Percentiles rank a stretch among this genome's conserved stretches.
These are phyloP conservation scores for Euproctis similis DNA, from an alignment of 2,888 invertebrate species.

Conservation along the genomic window DNA sequence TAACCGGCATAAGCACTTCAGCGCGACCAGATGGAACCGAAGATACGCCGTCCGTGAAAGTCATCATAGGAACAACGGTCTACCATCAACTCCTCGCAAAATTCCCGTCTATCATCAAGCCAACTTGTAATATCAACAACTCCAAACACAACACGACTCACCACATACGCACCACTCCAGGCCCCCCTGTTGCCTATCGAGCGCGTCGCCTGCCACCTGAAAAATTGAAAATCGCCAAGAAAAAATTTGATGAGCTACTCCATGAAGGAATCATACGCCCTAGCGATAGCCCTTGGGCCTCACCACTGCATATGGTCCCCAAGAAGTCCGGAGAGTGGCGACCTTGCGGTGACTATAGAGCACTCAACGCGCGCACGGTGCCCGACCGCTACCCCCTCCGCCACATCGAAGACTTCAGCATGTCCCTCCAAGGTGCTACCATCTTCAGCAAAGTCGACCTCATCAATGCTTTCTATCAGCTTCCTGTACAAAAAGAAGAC, in stretches of 20 bases:
- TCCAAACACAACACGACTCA: neutral
- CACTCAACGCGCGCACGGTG: too few species aligned
- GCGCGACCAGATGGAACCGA: neutral
- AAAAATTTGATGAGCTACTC: neutral
- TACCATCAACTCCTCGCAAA: neutral
- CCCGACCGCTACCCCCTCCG: neutral
- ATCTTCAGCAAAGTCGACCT: neutral
- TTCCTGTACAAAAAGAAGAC: neutral
- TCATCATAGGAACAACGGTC: neutral
- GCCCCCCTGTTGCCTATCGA: neutral
- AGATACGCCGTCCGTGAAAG: neutral
- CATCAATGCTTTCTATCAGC: neutral
- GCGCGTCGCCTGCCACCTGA: neutral
- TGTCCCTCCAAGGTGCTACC: neutral
- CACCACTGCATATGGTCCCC: neutral
- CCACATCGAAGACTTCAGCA: neutral
- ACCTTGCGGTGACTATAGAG: neutral
- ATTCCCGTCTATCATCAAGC: neutral
- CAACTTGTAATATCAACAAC: neutral
- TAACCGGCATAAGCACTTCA: neutral
- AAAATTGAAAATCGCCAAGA: neutral
- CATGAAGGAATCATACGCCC: neutral
- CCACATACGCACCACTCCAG: neutral
- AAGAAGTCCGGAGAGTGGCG: neutral
- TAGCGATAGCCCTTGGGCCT: neutral